Conservation (phyloP, 2,113 vertebrate species). For the Genyomyrus donnyi region DNA sequence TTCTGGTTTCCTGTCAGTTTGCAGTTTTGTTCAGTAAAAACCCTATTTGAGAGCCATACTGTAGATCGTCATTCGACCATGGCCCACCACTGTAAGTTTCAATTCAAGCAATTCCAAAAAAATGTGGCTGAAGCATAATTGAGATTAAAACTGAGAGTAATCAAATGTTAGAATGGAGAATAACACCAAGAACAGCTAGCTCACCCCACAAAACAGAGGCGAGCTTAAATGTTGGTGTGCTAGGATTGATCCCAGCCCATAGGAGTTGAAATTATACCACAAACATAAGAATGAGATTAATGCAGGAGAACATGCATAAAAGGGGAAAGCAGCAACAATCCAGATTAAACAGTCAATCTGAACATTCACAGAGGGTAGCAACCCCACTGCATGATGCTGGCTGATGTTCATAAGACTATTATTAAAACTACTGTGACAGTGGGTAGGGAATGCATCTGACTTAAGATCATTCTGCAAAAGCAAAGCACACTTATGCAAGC, state of each 20-base stretch:
- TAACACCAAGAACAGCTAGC: not conserved
- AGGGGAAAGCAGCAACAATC: not conserved
- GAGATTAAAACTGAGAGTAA: not conserved
- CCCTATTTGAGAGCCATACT: not conserved
- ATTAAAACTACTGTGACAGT: conserved; percentile 51
- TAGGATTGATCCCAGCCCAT: not conserved
- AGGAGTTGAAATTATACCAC: not conserved
- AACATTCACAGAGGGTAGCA: conserved; percentile 47
- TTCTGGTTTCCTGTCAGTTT: not conserved
- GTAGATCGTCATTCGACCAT: not conserved
- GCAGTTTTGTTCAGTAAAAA: not conserved
- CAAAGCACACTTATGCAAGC: not conserved
- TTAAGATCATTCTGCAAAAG: conserved; percentile 19
- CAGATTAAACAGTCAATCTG: conserved; percentile 45
- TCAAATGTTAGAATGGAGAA: not conserved
- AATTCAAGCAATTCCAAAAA: not conserved
- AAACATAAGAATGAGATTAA: not conserved
- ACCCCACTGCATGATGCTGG: conserved; percentile 49
- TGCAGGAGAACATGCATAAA: not conserved
- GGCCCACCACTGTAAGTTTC: not conserved
- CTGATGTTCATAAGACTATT: conserved; percentile 63
- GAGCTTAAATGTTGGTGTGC: not conserved
- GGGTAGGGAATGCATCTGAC: not conserved
- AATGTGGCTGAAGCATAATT: not conserved
- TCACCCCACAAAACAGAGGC: not conserved